Evolutionary conservation across 1,140 invertebrate species (phyloP).

Genomic region (Hetaerina americana): DNA sequence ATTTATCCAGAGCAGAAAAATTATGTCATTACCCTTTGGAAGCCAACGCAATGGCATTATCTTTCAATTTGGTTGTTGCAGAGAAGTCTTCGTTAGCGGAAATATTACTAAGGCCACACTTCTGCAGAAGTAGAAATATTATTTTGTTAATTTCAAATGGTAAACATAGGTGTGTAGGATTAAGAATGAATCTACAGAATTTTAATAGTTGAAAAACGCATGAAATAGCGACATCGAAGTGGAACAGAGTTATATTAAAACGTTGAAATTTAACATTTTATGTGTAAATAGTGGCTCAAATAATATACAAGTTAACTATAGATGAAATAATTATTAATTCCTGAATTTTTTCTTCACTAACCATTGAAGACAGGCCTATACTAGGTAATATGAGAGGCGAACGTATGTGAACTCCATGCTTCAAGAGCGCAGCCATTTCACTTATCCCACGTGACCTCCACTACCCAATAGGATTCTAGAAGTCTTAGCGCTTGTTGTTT

Average conservation of each 20-base stretch:
- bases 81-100: neutral
- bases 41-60: constrained; percentile 37
- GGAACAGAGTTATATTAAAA: too few relatives aligned
- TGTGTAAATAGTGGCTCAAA: too few relatives aligned
- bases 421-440: constrained; percentile 43
- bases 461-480: constrained; percentile 22
- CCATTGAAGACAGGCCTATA: neutral
- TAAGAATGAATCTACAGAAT: too few relatives aligned
- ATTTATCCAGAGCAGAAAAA: too few relatives aligned
- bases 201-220: too few relatives aligned
- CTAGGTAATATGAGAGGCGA: neutral
- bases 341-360: too few relatives aligned
- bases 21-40: constrained; percentile 39
- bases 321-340: neutral
- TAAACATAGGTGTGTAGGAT: too few relatives aligned
- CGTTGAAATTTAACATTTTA: too few relatives aligned
- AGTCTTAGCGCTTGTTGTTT: constrained; percentile 53
- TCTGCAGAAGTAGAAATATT: too few relatives aligned
- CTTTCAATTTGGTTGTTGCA: constrained; percentile 33
- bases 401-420: constrained; percentile 27
- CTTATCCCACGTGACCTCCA: constrained; percentile 26
- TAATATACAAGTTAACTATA: neutral
- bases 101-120: too few relatives aligned
- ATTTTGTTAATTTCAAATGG: too few relatives aligned
- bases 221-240: too few relatives aligned